phyloP scores from a whole-genome alignment of 2,113 vertebrate species.

The Mugil cephalus region DNA sequence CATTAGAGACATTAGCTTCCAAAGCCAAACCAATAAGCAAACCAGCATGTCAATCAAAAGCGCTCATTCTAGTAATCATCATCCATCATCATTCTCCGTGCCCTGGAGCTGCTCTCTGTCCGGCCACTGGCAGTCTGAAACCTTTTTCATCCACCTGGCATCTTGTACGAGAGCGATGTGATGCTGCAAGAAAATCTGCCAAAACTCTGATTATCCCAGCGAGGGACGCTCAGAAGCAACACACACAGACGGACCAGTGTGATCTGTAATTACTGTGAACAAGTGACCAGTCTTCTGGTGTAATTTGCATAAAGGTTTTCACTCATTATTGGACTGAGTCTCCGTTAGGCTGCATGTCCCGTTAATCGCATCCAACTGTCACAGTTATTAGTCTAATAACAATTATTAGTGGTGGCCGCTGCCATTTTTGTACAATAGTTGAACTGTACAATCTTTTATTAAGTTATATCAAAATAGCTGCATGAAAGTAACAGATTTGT shows the following conservation, averaged over 20 bases:
- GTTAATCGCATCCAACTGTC: too few relatives aligned
- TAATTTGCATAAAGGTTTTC: not conserved
- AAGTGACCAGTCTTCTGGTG: not conserved
- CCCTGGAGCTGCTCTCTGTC: conserved; percentile 32
- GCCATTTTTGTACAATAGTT: too few relatives aligned
- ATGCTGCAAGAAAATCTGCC: conserved; percentile 27
- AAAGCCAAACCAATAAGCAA: conserved; percentile 53
- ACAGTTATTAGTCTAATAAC: too few relatives aligned
- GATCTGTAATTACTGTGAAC: conserved; percentile 8
- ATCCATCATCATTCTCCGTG: conserved; percentile 65
- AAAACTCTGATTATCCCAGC: conserved; percentile 22
- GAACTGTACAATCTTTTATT: too few relatives aligned
- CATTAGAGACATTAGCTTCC: conserved; percentile 32
- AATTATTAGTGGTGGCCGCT: too few relatives aligned
- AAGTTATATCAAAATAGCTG: too few relatives aligned
- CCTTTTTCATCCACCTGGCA: conserved; percentile 51
- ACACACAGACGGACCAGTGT: conserved; percentile 2
- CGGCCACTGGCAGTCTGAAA: conserved; percentile 39
- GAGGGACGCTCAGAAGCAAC: conserved; percentile 7
- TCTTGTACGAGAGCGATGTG: conserved; percentile 11
- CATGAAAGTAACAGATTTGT: too few relatives aligned
- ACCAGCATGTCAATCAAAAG: conserved; percentile 37
- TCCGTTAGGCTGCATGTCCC: too few relatives aligned
- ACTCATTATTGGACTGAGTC: not conserved
- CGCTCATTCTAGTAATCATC: conserved; percentile 48